Evolutionary conservation across 2,113 vertebrate genomes (phyloP).

Genomic region (Chroicocephalus ridibundus): DNA sequence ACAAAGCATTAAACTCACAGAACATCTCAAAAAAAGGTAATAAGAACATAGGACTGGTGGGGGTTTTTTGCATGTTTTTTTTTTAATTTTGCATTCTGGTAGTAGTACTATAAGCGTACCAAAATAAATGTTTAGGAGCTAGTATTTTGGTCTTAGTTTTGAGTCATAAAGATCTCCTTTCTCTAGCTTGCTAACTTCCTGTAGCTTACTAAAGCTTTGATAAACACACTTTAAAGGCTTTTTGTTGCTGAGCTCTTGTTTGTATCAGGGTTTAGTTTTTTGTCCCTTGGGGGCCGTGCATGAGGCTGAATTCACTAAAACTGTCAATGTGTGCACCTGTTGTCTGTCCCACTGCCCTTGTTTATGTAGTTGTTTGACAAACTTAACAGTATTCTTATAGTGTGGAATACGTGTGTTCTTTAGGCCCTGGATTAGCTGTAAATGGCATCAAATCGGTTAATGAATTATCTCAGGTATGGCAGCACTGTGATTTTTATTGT

Average conservation of each 20-base stretch:
- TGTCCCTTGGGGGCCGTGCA: background rate
- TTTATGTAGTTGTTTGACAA: background rate
- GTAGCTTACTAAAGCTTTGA: background rate
- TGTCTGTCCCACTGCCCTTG: background rate
- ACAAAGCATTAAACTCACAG: conserved; percentile 75
- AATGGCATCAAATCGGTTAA: background rate
- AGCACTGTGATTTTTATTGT: background rate
- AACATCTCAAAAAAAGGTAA: conserved; percentile 76
- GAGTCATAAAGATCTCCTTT: background rate
- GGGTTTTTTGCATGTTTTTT: background rate
- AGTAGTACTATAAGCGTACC: background rate
- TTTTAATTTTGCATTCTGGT: accelerated
- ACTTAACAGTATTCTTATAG: background rate
- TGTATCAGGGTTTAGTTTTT: background rate
- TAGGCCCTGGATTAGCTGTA: background rate
- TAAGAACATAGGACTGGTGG: background rate
- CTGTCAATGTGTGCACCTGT: background rate
- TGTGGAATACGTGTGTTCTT: background rate
- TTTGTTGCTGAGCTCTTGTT: background rate
- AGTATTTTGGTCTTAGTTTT: background rate
- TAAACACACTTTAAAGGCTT: background rate
- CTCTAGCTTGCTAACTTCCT: background rate
- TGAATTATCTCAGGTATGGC: background rate
- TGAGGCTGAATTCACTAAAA: background rate
- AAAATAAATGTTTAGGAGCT: background rate